Base-by-base conservation (phyloP, 2,113 vertebrate species). In the Erinaceus europaeus region DNA sequence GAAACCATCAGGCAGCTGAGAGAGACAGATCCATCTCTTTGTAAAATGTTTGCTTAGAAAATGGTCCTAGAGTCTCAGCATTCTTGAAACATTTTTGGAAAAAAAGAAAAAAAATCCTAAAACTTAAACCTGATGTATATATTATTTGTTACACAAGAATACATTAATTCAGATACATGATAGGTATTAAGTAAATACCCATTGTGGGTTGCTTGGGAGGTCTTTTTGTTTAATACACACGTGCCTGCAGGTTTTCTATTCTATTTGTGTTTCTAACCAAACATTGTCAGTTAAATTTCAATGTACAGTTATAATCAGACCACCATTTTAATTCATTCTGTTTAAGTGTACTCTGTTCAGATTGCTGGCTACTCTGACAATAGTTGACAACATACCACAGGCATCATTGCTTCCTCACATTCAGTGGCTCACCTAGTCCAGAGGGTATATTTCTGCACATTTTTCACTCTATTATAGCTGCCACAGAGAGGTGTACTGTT, bases 401-500 rank as follows among this genome's bases (percentile, higher is more conserved):
- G 29, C 79, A 89, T 90, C 90, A 74, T 92, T 93, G 38, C 52
- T 88, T 72, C 44, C 42, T 27, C 36, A 36, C 62, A 77, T 27
- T 80, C 46, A 73, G 27, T 76, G 68, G 68, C 32, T 89, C 75
- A 83, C 46, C 67, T 93, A 80, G 83, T 80, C 83, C 88, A 90
- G 65, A 42, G 23, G 46, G 13, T 78, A 52, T 73, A 59, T 90
- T 50, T 64, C 48, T 25, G n/a, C 29, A 73, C 64, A 80, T 86
- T 86, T 94, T 89, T 90, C 88, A 88, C 36, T 71, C 4, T 1
- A 55, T 93, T 92, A 83, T 52, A 85, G 44, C 75, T 85, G 82
- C 62, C 57, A 79, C 23, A 61, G 36, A 72, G 38, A 87, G 38
- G 21, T 75, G 38, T 61, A n/a, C 32, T 90, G 6, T 48, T 72